Base-by-base conservation (phyloP, 2,113 vertebrate species). In the Tupaia chinensis region DNA sequence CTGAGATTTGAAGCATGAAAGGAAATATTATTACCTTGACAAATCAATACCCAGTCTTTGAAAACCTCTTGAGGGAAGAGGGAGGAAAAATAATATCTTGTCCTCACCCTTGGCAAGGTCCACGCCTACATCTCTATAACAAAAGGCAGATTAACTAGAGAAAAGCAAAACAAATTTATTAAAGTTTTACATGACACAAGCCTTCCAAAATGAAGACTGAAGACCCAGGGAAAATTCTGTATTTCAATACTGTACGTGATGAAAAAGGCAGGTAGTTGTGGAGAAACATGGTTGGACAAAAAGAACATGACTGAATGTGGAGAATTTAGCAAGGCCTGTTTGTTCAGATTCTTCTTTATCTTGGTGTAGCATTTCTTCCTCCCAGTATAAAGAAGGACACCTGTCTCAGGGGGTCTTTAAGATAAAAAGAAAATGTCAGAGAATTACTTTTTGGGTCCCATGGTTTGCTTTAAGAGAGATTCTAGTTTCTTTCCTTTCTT, bases 1-100 rank as follows among this genome's bases (percentile, higher is more conserved):
- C 10, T 53, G 79, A 69, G 44, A 85, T 88, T 11, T 91, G 23
- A 96, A 80, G 15, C 8, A 66, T 79, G 72, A 93, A 78, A 76
- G 11, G 12, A 80, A 85, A 78, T n/a, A 73, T 80, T 8, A 8
- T 60, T 84, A 91, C 58, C 10, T 74, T 87, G 53, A n/a, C 9
- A 79, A 19, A 76, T 25, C 25, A 23, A 56, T 82, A 87, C 58
- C 79, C 12, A 60, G 6, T 17, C 7, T 44, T 87, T 87, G 90
- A 9, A 16, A 83, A 80, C 7, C 7, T 60, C 56, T 84, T 34
- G 44, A 80, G 11, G 65, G 0, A 13, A 7, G 19, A 79, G 10
- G 16, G 15, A 9, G 54, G 56, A 60, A 60, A 56, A 29, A 25
- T 78, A n/a, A 1, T 12, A 13, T n/a, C 5, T 79, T 79, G 58